Evolutionary conservation across 2,888 invertebrate species (phyloP), one percentile per base, ranked within the genome.

Genomic region (Philopedon plagiatum): DNA sequence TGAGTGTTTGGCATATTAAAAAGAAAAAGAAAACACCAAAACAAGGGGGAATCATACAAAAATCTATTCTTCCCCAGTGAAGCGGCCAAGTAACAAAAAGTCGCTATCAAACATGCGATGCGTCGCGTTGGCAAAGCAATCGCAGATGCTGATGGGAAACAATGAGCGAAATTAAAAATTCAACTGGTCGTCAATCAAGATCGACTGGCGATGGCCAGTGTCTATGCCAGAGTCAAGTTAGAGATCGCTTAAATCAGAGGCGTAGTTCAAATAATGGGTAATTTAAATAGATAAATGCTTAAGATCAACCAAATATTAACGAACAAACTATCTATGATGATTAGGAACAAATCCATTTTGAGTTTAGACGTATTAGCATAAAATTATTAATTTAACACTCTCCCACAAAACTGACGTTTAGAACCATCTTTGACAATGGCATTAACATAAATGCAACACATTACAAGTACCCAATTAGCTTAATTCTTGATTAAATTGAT

Each of bases 171-270:
- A 80, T 79, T 78, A 80, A 80, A 80, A 80, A 80, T 80, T 76
- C 77, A 77, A 77, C 78, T 76, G 73, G 77, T 79, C 80, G 80
- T 80, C 80, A 79, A 80, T 80, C 80, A 80, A 80, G 80, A 80
- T 80, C 77, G 78, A 70, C 73, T 70, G 49, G 57, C 61, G 44
- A 44, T 63, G 63, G 32, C 63, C 72, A 63, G 56, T 68, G 72
- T 58, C 72, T 68, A 62, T 73, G 66, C 67, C 51, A 65, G 56
- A 54, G 65, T 65, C 60, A 46, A 54, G 65, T 58, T 58, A 58
- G 58, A 58, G 37, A 21, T 58, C 39, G 11, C 21, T 11, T 5
- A 26, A 63, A 13, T 29, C 63, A 63, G 63, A 18, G 63, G 49
- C 63, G 63, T 49, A 4, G 1, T n/a, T n/a, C 26, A 26, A 26